Percentiles rank a stretch among this genome's conserved stretches.
These are phyloP conservation scores for Eurytemora carolleeae DNA, from an alignment of 1,140 invertebrate species.

Conservation along the genomic window DNA sequence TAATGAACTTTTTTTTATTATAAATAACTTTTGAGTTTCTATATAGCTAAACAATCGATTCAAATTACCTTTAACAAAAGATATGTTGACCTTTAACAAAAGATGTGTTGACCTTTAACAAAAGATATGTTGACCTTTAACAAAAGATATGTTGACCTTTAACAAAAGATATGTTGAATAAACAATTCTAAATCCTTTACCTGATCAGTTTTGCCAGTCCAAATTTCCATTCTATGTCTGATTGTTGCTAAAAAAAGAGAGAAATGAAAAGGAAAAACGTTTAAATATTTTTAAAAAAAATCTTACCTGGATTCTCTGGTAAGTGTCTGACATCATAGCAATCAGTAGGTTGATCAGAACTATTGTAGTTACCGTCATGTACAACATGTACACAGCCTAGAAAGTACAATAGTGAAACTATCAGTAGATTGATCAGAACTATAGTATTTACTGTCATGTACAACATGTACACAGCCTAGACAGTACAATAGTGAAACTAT, in stretches of 20 bases:
- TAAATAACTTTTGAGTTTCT: no score
- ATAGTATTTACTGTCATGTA: conserved; percentile 95
- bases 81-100: no score
- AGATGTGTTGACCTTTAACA: no score
- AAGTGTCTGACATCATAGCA: conserved; percentile 99
- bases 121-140: no score
- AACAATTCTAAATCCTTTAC: conserved; percentile 32
- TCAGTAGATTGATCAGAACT: conserved; percentile 92
- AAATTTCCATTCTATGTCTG: conserved; percentile 99
- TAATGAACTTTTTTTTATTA: no score
- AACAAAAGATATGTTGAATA: no score
- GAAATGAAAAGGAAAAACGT: neutral
- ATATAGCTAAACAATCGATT: no score
- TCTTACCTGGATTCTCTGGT: conserved; percentile 78
- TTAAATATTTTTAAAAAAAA: neutral
- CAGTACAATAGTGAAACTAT: no score
- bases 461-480: conserved; percentile 56
- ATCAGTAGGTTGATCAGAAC: conserved; percentile 95
- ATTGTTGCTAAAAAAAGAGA: conserved; percentile 53
- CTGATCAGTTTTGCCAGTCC: conserved; percentile 92
- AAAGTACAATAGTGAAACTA: conserved; percentile 98
- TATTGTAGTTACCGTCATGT: conserved; percentile 91
- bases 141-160: no score
- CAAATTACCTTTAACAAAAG: no score
- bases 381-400: conserved; percentile 63